Conservation (phyloP, 2,113 vertebrate genomes). For the Phrynocephalus versicolor region DNA sequence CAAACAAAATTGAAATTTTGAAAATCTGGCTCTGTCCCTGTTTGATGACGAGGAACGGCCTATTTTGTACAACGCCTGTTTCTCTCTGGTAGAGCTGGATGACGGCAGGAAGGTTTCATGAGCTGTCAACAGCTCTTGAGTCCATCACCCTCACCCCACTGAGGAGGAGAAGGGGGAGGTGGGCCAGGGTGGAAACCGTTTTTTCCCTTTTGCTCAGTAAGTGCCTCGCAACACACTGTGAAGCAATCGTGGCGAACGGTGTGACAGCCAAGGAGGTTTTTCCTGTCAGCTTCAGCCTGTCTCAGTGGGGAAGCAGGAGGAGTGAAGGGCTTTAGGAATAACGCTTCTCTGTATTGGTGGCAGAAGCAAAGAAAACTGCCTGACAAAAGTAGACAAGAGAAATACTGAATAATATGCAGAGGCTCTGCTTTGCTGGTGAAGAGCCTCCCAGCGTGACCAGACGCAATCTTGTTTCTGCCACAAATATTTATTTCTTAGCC, state of each 20-base stretch:
- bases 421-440: background rate
- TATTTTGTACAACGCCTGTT: background rate
- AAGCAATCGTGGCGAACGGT: slow-evolving; percentile 28
- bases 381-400: background rate
- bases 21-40: background rate
- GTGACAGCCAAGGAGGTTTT: background rate
- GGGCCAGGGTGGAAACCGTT: slow-evolving; percentile 1
- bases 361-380: background rate
- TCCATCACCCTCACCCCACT: rapidly evolving
- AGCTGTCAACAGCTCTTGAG: background rate
- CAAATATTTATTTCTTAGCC: background rate
- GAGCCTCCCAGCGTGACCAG: background rate
- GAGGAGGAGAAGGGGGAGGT: background rate
- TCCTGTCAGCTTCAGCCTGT: rapidly evolving
- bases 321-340: background rate
- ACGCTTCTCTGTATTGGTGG: background rate
- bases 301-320: background rate
- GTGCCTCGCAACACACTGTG: slow-evolving; percentile 5
- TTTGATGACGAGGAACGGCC: too few species aligned
- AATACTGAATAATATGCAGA: too few species aligned
- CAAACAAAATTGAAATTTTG: background rate
- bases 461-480: background rate
- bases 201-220: slow-evolving; percentile 23
- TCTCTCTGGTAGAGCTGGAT: rapidly evolving
- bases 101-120: background rate